Base-by-base conservation (phyloP, 2,888 invertebrate species). In the Drosophila testacea region DNA sequence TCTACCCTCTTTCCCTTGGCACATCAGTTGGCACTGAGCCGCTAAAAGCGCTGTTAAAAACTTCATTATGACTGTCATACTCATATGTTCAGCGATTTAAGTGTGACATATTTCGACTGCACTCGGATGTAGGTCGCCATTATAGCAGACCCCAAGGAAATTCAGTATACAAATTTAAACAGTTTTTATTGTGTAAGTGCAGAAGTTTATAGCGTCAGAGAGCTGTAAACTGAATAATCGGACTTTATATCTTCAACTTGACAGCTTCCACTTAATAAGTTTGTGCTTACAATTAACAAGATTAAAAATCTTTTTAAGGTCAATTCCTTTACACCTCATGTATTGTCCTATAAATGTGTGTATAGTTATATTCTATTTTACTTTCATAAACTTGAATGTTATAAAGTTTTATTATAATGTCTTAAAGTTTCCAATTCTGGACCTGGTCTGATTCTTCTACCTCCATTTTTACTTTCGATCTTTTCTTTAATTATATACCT, bases 1-100 rank as follows among this genome's bases (percentile, higher is more conserved):
- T 16, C 16, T 16, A 16, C 16, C 16, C n/a, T 27, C 4, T 32
- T n/a, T 13, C 27, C 4, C n/a, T 48, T 13, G 6, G 34, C 36
- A n/a, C 6, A 22, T 6, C 9, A n/a, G 7, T 34, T 54, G 81
- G 81, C 87, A 77, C 84, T 86, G 78, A 89, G 78, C 83, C 88
- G 84, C 71, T 89, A 87, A 89, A 83, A 89, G 81, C 78, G 67
- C 66, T 87, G 81, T 84, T 89, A 87, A 89, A 87, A 83, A 81
- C 89, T 83, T 83, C 73, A 83, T 83, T 83, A 83, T 68, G 69
- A 55, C 52, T 87, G 89, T 83, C 87, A 66, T 51, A 32, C 22
- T 32, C 22, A 11, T 7, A 75, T 59, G 72, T 65, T 51, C 64
- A 56, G 75, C 73, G 69, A 71, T 83, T 83, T 83, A 88, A 83